phyloP scores from a whole-genome alignment of 2,888 invertebrate genomes.

The Strigamia crassipes region DNA sequence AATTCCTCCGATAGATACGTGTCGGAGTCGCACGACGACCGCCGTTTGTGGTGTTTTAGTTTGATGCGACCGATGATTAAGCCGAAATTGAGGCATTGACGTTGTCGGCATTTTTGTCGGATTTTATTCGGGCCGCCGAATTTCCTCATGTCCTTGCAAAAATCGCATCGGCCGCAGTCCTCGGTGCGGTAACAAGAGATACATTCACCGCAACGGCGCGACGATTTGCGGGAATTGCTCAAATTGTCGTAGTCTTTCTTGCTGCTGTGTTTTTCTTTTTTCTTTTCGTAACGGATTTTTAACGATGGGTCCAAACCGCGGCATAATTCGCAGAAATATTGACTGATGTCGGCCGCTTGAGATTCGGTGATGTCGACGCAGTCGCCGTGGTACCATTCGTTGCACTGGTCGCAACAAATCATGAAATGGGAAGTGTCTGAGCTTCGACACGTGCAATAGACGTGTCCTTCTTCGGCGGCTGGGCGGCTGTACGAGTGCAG shows the following conservation, averaged over 20 bases:
- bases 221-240: constrained; percentile 8
- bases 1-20: not conserved
- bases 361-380: constrained; percentile 93
- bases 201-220: constrained; percentile 72
- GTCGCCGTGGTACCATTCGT: constrained; percentile 98
- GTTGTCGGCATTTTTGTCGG: constrained; percentile 60
- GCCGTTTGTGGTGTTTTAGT: constrained; percentile 35
- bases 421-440: constrained; percentile 93
- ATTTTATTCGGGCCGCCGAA: constrained; percentile 63
- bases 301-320: constrained; percentile 72
- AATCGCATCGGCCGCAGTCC: constrained; percentile 73
- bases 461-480: constrained; percentile 47
- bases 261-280: constrained; percentile 55
- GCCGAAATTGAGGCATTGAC: constrained; percentile 55
- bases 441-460: constrained; percentile 92
- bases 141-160: constrained; percentile 64
- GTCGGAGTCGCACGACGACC: not conserved
- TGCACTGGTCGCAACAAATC: constrained; percentile 97
- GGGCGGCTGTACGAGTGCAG: constrained; percentile 49
- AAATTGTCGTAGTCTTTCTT: constrained; percentile 51
- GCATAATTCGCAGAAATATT: constrained; percentile 78
- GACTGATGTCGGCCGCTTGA: constrained; percentile 89
- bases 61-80: constrained; percentile 18
- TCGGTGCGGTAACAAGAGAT: constrained; percentile 72
- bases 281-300: constrained; percentile 60